A percentile compares a stretch with the other conserved stretches of the same genome.
Conservation (phyloP, 2,888 invertebrate species). For the Anorthoa munda region DNA sequence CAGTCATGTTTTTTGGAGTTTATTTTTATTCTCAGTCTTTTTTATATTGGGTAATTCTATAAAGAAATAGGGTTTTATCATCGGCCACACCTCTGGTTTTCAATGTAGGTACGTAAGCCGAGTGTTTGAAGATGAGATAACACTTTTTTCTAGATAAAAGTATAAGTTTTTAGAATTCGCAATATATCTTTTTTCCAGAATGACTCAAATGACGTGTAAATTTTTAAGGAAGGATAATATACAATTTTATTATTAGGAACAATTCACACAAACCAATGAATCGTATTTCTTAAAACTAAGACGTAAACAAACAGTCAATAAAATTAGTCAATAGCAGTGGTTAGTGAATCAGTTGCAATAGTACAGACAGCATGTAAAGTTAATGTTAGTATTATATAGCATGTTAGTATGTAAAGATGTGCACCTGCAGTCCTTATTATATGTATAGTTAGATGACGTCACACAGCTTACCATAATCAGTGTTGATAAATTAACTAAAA, state of each 20-base stretch:
- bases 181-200: not conserved
- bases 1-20: not conserved
- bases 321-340: conserved; percentile 12
- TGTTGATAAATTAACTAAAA: not conserved
- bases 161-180: not conserved
- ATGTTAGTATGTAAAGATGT: conserved; percentile 25
- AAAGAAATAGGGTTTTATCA: not conserved
- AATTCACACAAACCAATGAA: conserved; percentile 27
- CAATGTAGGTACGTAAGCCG: conserved; percentile 6
- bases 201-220: not conserved
- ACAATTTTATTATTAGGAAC: not conserved
- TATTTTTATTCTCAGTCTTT: not conserved
- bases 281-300: conserved; percentile 43
- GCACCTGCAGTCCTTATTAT: conserved; percentile 19
- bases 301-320: conserved; percentile 22
- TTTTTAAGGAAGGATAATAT: conserved; percentile 9
- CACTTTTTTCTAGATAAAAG: conserved; percentile 18
- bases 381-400: not conserved
- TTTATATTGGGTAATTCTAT: not conserved
- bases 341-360: conserved; percentile 37
- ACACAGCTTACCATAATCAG: conserved; percentile 26
- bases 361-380: conserved; percentile 26
- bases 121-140: conserved; percentile 26
- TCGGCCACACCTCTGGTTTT: not conserved
- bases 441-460: conserved; percentile 34